Conservation (phyloP, 1,140 invertebrate species). For the Nasonia longicornis region DNA sequence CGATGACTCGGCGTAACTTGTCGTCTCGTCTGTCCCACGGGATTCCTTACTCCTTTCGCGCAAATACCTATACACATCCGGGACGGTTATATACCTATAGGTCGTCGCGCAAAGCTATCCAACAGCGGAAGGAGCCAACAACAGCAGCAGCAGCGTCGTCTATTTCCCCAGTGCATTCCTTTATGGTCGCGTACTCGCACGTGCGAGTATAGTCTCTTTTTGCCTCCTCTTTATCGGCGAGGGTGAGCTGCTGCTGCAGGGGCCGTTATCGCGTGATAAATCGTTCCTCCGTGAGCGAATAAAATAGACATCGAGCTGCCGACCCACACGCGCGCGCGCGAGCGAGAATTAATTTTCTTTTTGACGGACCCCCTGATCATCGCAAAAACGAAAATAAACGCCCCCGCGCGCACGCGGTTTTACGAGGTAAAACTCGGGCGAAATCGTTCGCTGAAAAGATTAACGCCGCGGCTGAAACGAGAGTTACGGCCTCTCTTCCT, state of each 20-base stretch:
- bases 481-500: not conserved
- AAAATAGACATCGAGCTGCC: conserved; percentile 12
- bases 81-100: too few species aligned
- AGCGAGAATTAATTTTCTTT: conserved; percentile 36
- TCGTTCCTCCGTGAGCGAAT: conserved; percentile 28
- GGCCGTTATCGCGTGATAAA: conserved; percentile 39
- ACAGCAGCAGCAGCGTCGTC: conserved; percentile 40
- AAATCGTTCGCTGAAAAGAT: conserved; percentile 34
- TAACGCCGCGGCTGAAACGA: conserved; percentile 18
- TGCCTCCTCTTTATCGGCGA: conserved; percentile 17
- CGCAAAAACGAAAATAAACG: not conserved
- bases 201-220: conserved; percentile 5
- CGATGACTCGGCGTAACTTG: not conserved
- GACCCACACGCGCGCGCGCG: not conserved
- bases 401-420: not conserved
- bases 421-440: not conserved
- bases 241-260: not conserved
- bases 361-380: conserved; percentile 14
- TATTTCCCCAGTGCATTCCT: conserved; percentile 54
- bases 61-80: not conserved
- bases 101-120: conserved; percentile 12
- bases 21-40: not conserved
- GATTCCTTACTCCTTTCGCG: not conserved
- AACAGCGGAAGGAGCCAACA: not conserved
- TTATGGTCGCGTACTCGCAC: conserved; percentile 31